Evolutionary conservation across 2,797 vertebrate genomes (phyloP).

Genomic region (Thripadectes ignobilis): DNA sequence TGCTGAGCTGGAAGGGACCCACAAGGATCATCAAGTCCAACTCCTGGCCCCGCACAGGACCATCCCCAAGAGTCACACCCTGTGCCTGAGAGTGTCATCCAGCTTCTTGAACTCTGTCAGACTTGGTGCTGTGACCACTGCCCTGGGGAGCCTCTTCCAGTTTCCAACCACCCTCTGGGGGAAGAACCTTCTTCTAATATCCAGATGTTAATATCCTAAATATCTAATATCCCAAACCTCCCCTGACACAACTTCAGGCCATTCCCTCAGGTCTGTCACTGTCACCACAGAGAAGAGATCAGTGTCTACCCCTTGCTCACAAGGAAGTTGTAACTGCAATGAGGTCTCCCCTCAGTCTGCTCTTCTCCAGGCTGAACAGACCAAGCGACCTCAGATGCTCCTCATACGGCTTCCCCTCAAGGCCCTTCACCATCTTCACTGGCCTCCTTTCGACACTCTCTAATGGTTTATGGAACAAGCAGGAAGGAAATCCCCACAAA

Average conservation of each 20-base stretch:
- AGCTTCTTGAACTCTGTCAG: background rate
- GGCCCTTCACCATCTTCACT: background rate
- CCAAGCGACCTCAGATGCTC: background rate
- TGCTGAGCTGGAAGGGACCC: background rate
- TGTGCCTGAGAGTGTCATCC: background rate
- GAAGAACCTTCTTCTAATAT: background rate
- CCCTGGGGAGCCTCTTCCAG: too few species aligned
- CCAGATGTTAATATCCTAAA: background rate
- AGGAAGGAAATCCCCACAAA: background rate
- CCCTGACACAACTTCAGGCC: background rate
- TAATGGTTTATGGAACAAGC: background rate
- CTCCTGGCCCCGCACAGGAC: background rate
- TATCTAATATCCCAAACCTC: background rate
- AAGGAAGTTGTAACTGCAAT: background rate
- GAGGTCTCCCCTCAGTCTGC: background rate
- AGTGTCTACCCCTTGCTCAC: background rate
- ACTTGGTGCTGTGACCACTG: background rate
- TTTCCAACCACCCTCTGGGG: background rate
- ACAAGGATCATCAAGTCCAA: background rate
- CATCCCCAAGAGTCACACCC: background rate
- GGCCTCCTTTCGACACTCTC: background rate
- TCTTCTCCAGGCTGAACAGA: background rate
- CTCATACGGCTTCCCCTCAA: background rate
- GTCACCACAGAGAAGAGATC: background rate
- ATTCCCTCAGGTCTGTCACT: background rate